These are phyloP conservation scores for Neomonachus schauinslandi DNA, from an alignment of 2,113 vertebrate species.

Conservation along the genomic window DNA sequence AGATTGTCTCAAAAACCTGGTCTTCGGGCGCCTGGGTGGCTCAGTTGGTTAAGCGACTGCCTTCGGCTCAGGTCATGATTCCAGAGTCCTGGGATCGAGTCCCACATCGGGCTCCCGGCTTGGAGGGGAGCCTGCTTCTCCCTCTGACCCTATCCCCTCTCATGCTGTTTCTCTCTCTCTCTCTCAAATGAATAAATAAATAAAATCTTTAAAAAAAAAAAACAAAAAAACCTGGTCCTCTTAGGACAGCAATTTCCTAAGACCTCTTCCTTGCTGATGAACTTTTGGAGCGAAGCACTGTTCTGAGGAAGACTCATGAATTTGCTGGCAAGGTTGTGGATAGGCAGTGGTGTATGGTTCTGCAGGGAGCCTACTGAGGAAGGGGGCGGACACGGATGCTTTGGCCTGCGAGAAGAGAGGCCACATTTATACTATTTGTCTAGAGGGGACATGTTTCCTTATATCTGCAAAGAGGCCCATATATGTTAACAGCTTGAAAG, in stretches of 20 bases:
- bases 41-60: no score
- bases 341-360: fast-evolving
- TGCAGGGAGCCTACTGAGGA: not conserved
- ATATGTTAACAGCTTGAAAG: not conserved
- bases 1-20: conserved; percentile 55
- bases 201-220: no score
- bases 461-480: not conserved
- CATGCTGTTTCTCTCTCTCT: no score
- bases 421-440: not conserved
- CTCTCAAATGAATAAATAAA: no score
- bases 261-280: not conserved
- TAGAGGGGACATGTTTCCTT: not conserved
- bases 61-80: no score
- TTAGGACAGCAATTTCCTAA: not conserved
- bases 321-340: not conserved
- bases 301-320: not conserved
- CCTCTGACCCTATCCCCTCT: no score
- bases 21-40: not conserved
- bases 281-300: not conserved
- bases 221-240: not conserved
- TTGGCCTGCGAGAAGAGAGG: not conserved
- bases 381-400: not conserved
- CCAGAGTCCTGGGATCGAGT: no score
- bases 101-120: no score
- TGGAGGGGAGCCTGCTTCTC: no score